Percentiles rank a stretch among this genome's conserved stretches.
These are phyloP conservation scores for Illadopsis cleaveri DNA, from an alignment of 2,113 vertebrate genomes.

Conservation along the genomic window DNA sequence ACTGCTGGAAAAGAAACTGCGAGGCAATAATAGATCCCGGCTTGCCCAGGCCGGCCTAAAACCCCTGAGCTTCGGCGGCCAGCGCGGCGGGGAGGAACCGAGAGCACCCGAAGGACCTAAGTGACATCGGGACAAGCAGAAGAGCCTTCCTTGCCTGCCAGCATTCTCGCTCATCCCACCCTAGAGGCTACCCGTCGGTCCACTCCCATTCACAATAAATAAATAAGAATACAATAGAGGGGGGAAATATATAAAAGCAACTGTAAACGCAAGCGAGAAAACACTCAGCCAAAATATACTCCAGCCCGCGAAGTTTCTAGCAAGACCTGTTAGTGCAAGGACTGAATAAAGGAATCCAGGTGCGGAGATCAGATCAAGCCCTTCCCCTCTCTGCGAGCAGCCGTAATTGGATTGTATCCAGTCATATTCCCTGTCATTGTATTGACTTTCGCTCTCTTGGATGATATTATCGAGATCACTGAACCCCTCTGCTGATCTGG, in stretches of 20 bases:
- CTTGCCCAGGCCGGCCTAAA: not conserved
- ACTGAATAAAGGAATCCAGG: slow-evolving; percentile 56
- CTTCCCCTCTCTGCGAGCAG: slow-evolving; percentile 73
- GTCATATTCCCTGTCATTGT: slow-evolving; percentile 91
- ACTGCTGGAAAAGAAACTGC: not conserved
- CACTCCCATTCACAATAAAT: not conserved
- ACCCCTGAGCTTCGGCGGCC: not conserved
- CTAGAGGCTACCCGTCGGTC: too few relatives aligned
- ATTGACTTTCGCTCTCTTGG: slow-evolving; percentile 89
- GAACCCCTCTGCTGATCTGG: slow-evolving; percentile 87
- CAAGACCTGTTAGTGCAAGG: slow-evolving; percentile 48
- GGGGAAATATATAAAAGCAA: not conserved
- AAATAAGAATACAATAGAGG: not conserved
- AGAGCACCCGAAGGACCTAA: not conserved
- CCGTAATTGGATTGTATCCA: slow-evolving; percentile 97
- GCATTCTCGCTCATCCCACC: not conserved
- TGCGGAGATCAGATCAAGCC: slow-evolving; percentile 58
- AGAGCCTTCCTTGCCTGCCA: not conserved
- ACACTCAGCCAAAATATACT: not conserved
- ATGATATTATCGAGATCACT: slow-evolving; percentile 95
- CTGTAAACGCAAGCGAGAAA: not conserved
- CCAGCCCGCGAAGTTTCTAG: slow-evolving; percentile 14
- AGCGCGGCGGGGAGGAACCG: accelerated
- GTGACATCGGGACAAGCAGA: not conserved
- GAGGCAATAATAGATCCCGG: not conserved